These are phyloP conservation scores for Vespertilio murinus DNA, from an alignment of 2,797 vertebrate species.

Conservation along the genomic window DNA sequence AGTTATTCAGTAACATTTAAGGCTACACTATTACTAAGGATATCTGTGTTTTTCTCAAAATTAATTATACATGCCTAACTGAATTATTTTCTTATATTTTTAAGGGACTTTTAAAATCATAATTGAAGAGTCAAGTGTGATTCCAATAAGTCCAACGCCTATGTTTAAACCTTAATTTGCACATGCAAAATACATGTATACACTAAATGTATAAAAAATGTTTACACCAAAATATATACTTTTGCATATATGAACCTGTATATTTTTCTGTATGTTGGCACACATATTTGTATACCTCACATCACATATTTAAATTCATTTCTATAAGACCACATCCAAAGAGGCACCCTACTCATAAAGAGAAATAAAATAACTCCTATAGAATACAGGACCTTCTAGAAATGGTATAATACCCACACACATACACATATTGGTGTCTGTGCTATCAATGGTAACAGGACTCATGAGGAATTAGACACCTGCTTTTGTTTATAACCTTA, in stretches of 20 bases:
- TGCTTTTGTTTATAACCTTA: slow-evolving; percentile 60
- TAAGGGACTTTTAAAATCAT: neutral
- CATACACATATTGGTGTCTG: neutral
- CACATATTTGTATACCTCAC: neutral
- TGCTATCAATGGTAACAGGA: slow-evolving; percentile 70
- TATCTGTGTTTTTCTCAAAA: neutral
- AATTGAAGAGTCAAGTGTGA: neutral
- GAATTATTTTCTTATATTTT: neutral
- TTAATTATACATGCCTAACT: neutral
- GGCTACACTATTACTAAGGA: neutral
- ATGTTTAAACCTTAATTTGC: neutral
- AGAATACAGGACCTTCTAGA: neutral
- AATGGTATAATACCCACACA: neutral
- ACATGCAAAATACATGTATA: neutral
- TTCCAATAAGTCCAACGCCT: neutral
- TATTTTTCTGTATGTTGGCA: neutral
- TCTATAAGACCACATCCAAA: neutral
- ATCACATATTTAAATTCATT: neutral
- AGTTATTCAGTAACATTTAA: neutral
- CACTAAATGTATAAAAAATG: too few species aligned
- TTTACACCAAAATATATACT: neutral
- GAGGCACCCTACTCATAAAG: neutral
- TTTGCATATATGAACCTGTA: neutral
- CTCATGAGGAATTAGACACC: slow-evolving; percentile 52
- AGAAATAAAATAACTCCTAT: neutral